phyloP scores from a whole-genome alignment of 2,113 vertebrate species.

The Pluvialis apricaria region DNA sequence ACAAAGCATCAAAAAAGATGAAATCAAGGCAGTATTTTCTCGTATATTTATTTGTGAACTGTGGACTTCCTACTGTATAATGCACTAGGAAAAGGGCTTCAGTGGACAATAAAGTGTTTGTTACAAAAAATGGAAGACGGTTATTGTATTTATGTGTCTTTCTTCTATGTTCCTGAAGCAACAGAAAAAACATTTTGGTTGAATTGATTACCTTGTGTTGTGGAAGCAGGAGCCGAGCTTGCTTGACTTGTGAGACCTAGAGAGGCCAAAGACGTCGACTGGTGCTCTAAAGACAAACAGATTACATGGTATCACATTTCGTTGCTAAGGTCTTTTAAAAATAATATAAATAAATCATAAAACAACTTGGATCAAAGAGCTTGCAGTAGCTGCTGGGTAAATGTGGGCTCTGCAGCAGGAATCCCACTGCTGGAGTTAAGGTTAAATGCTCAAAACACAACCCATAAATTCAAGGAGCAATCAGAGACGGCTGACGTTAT shows the following conservation, averaged over 20 bases:
- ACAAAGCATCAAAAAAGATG: background rate
- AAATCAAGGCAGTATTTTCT: background rate
- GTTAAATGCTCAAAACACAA: background rate
- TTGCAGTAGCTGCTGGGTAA: background rate
- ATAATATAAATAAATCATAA: background rate
- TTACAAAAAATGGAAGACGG: background rate
- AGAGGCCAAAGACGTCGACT: background rate
- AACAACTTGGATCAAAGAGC: background rate
- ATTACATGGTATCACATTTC: background rate
- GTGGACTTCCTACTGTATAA: background rate
- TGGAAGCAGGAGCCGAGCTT: background rate
- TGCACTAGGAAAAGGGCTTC: background rate
- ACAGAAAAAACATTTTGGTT: background rate
- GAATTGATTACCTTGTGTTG: background rate
- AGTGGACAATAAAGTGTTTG: background rate
- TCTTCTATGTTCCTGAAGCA: background rate
- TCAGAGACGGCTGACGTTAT: background rate
- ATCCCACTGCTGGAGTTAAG: background rate
- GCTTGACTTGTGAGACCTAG: background rate
- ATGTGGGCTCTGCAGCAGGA: background rate
- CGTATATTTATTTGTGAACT: background rate
- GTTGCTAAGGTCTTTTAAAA: background rate
- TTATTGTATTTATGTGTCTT: background rate
- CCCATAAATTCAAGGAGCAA: background rate
- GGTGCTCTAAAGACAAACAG: constrained; percentile 28